Conservation (phyloP, 2,113 vertebrate genomes). For the Cichladusa arquata region DNA sequence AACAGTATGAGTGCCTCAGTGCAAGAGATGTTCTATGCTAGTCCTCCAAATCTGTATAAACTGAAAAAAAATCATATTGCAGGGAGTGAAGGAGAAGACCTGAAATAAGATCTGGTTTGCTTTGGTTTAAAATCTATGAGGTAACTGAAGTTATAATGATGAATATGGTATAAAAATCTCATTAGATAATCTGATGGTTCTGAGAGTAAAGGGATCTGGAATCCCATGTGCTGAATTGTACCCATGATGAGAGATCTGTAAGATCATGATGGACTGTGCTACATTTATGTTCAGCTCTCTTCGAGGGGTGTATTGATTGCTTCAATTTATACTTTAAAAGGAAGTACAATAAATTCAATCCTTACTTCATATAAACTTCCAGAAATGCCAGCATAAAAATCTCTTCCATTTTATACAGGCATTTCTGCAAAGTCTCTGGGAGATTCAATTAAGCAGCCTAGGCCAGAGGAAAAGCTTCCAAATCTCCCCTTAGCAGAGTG, state of each 20-base stretch:
- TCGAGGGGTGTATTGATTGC: not conserved
- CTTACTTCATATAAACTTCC: not conserved
- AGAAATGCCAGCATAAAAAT: not conserved
- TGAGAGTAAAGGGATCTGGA: not conserved
- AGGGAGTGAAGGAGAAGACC: not conserved
- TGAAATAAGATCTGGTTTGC: not conserved
- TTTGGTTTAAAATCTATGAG: not conserved
- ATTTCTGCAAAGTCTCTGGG: not conserved
- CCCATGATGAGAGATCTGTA: not conserved
- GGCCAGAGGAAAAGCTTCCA: not conserved
- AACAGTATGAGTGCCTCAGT: not conserved
- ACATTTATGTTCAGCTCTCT: not conserved
- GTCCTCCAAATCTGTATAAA: not conserved
- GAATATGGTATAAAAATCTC: not conserved
- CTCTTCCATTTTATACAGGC: not conserved
- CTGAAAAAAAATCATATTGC: not conserved
- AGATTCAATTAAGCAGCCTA: not conserved
- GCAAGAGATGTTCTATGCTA: not conserved
- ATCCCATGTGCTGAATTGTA: not conserved
- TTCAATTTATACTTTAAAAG: not conserved
- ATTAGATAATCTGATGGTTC: not conserved
- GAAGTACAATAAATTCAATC: not conserved
- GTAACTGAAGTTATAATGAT: not conserved
- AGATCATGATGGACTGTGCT: not conserved
- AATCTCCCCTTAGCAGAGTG: slow-evolving; percentile 3